phyloP scores from a whole-genome alignment of 1,140 invertebrate genomes.

The Trichoplusia ni region DNA sequence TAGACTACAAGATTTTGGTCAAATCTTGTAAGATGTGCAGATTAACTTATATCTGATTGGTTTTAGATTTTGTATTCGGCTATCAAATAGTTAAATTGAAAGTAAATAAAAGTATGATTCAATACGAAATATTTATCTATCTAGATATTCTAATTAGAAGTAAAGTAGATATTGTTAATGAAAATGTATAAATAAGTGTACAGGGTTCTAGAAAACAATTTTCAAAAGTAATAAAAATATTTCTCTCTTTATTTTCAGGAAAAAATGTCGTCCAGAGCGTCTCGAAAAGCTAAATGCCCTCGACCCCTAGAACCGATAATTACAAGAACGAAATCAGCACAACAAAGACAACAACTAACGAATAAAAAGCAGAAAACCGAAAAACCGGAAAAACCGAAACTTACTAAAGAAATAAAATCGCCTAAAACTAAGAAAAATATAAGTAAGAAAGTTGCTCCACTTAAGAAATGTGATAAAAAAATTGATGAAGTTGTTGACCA shows the following conservation, averaged over 20 bases:
- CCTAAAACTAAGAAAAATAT: constrained; percentile 32
- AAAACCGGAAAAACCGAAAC: constrained; percentile 36
- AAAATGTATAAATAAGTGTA: too few species aligned
- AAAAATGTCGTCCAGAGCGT: constrained; percentile 11
- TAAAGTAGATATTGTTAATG: too few species aligned
- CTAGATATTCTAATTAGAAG: too few species aligned
- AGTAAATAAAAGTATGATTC: too few species aligned
- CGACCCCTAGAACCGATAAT: constrained; percentile 42
- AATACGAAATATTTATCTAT: too few species aligned
- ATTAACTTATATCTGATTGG: too few species aligned
- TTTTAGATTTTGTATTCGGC: too few species aligned
- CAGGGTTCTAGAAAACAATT: too few species aligned
- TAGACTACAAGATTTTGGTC: too few species aligned
- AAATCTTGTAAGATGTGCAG: too few species aligned
- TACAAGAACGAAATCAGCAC: constrained; percentile 56
- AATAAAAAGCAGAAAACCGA: constrained; percentile 2
- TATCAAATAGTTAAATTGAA: too few species aligned
- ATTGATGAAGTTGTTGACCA: neutral
- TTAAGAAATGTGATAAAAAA: neutral
- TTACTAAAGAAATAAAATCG: constrained; percentile 32
- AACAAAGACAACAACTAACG: constrained; percentile 45
- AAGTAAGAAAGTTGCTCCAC: constrained; percentile 17
- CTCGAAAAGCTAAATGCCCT: neutral
- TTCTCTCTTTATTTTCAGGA: neutral
- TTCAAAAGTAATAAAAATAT: neutral